These are phyloP conservation scores for Gymnothorax javanicus DNA, from an alignment of 2,797 vertebrate species.

Conservation along the genomic window DNA sequence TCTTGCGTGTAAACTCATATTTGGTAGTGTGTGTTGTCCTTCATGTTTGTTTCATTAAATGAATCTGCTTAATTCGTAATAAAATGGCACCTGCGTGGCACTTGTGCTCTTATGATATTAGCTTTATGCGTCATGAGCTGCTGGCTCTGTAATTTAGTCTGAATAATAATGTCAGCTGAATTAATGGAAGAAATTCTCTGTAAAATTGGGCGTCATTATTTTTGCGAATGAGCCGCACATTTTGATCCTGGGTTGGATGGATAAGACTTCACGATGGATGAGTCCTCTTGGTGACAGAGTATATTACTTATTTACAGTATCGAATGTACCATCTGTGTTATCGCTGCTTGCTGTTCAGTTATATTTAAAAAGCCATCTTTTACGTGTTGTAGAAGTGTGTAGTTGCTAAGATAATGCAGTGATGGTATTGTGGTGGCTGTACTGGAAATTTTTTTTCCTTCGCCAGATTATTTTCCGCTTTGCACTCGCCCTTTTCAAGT, in stretches of 20 bases:
- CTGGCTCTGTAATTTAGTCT: background rate
- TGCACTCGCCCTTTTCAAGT: slow-evolving; percentile 93
- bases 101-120: background rate
- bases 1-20: background rate
- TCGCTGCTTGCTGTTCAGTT: too few relatives aligned
- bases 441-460: slow-evolving; percentile 21
- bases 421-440: background rate
- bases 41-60: background rate
- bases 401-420: background rate
- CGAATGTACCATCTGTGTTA: too few relatives aligned
- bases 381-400: background rate
- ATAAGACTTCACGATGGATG: background rate
- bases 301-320: too few relatives aligned
- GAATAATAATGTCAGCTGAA: background rate
- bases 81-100: background rate
- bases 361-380: background rate
- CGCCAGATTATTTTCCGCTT: slow-evolving; percentile 93
- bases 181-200: background rate
- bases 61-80: background rate
- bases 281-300: too few relatives aligned
- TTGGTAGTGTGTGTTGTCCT: background rate
- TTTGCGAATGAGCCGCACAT: background rate
- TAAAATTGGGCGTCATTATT: background rate
- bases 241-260: background rate
- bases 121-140: background rate